These are phyloP conservation scores for Zoroaster sp. DNA, from an alignment of 53 echinoderm and acorn worm genomes.

Conservation along the genomic window DNA sequence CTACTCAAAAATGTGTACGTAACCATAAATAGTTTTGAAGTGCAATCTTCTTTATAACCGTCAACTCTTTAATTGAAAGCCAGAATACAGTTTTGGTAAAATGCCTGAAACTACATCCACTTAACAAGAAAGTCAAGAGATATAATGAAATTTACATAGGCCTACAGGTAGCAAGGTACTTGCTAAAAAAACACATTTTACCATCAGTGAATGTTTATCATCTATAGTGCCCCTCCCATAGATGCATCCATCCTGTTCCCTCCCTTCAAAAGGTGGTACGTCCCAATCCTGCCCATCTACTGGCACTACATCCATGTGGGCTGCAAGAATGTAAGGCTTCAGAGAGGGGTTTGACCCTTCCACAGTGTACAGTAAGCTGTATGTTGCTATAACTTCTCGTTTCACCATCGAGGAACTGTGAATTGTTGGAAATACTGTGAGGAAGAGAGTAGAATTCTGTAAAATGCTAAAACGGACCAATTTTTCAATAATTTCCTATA, in stretches of 20 bases:
- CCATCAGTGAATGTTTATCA: constrained; percentile 89
- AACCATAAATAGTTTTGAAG: too few species aligned
- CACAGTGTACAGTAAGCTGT: constrained; percentile 88
- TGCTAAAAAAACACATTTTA: background rate
- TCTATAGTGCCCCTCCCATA: constrained; percentile 97
- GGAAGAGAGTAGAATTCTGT: background rate
- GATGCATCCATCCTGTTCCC: constrained; percentile 83
- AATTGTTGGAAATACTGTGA: constrained; percentile 77
- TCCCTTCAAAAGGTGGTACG: constrained; percentile 87
- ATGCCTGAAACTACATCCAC: too few species aligned
- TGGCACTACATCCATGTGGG: constrained; percentile 96
- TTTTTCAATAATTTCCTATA: too few species aligned
- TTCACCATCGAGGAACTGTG: constrained; percentile 84
- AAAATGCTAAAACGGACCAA: too few species aligned
- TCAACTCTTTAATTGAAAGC: too few species aligned
- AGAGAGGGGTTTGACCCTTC: constrained; percentile 68
- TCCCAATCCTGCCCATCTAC: constrained; percentile 86
- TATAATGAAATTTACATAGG: too few species aligned
- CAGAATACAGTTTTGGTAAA: too few species aligned
- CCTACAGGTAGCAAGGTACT: background rate
- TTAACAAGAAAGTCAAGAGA: too few species aligned
- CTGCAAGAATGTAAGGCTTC: constrained; percentile 82
- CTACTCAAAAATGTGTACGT: too few species aligned
- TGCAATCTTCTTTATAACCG: too few species aligned
- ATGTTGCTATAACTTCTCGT: constrained; percentile 66